phyloP scores from a whole-genome alignment of 2,113 vertebrate genomes.

The Melanotaenia duboulayi region DNA sequence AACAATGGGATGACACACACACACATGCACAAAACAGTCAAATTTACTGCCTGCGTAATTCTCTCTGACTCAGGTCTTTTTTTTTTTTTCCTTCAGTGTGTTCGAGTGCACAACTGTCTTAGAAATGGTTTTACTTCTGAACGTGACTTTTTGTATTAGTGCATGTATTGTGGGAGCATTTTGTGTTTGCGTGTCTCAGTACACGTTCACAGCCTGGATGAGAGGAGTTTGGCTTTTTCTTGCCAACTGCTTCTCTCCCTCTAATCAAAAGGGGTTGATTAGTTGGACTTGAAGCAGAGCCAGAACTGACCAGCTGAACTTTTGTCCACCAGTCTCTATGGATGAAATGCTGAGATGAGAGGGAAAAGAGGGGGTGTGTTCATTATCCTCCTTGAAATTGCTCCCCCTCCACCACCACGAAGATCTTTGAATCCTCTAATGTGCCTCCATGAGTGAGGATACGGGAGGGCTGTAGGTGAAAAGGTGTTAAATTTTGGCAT shows the following conservation, averaged over 20 bases:
- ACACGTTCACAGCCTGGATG: not conserved
- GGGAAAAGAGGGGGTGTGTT: not conserved
- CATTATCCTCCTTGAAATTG: not conserved
- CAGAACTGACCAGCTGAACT: slow-evolving; percentile 50
- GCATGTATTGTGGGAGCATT: slow-evolving; percentile 1
- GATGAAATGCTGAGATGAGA: slow-evolving; percentile 38
- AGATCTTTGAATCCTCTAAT: not conserved
- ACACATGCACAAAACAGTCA: slow-evolving; percentile 11
- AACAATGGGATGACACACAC: slow-evolving; percentile 36
- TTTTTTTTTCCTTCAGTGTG: not conserved
- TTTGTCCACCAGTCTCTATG: slow-evolving; percentile 32
- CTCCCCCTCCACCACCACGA: no score
- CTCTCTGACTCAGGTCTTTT: slow-evolving; percentile 42
- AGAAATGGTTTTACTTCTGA: not conserved
- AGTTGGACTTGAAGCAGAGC: slow-evolving; percentile 43
- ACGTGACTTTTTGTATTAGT: slow-evolving; percentile 8
- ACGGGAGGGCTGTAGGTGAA: not conserved
- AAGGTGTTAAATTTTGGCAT: not conserved
- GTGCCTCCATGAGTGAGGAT: not conserved
- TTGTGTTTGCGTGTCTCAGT: slow-evolving; percentile 8
- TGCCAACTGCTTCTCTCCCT: slow-evolving; percentile 17
- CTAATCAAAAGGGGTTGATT: slow-evolving; percentile 55
- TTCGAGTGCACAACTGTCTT: not conserved
- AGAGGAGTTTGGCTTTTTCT: slow-evolving; percentile 23
- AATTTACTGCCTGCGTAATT: slow-evolving; percentile 48